phyloP scores from a whole-genome alignment of 2,797 vertebrate genomes.

The Sciurus vulgaris region DNA sequence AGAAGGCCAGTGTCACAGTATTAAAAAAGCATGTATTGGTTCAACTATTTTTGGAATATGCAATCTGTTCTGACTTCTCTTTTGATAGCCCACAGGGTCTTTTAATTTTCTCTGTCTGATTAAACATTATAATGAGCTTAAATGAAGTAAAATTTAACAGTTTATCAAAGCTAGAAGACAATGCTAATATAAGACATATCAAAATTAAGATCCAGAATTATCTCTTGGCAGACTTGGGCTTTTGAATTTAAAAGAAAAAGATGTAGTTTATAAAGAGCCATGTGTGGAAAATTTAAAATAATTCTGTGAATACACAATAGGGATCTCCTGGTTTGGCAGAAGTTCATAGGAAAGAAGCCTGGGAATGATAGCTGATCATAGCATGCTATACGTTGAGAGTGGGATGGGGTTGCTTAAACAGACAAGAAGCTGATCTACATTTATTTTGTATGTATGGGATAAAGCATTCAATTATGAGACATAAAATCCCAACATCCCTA shows the following conservation, averaged over 20 bases:
- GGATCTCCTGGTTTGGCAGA: constrained; percentile 36
- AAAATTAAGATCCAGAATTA: constrained; percentile 73
- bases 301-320: constrained; percentile 42
- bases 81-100: constrained; percentile 3
- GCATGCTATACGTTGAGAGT: not conserved
- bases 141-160: constrained; percentile 61
- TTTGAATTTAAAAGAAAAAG: constrained; percentile 66
- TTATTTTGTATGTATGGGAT: not conserved
- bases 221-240: constrained; percentile 50
- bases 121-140: constrained; percentile 66
- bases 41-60: constrained; percentile 17
- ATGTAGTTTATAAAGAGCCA: constrained; percentile 43
- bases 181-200: constrained; percentile 49
- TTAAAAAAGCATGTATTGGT: not conserved
- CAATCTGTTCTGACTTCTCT: constrained; percentile 28
- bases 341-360: constrained; percentile 48
- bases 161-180: constrained; percentile 64
- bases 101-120: constrained; percentile 68
- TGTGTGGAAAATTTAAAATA: constrained; percentile 64
- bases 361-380: constrained; percentile 40
- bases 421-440: constrained; percentile 10
- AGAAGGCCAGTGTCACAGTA: not conserved
- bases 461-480: not conserved
- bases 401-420: constrained; percentile 40
- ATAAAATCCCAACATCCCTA: not conserved